Evolutionary conservation across 2,888 invertebrate genomes (phyloP).

Genomic region (Schizotus pectinicornis): DNA sequence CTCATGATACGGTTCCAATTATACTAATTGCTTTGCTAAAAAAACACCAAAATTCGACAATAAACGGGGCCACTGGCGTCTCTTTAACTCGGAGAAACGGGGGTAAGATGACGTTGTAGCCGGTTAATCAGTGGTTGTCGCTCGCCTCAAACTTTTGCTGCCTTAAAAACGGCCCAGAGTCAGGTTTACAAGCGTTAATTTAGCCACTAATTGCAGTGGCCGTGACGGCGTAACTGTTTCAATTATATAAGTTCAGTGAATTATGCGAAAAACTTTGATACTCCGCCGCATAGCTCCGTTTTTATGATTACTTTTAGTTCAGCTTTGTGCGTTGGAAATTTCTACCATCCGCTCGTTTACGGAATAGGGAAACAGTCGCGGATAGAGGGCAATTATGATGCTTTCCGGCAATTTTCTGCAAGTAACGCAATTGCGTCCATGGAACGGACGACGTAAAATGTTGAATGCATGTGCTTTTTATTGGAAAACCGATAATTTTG

Average conservation of each 20-base stretch:
- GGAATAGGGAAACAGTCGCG: not conserved
- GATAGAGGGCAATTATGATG: no score
- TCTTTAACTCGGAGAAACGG: not conserved
- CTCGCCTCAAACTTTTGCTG: slow-evolving; percentile 1
- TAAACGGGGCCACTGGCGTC: not conserved
- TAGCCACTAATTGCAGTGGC: slow-evolving; percentile 49
- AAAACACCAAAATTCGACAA: no score
- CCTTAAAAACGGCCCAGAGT: slow-evolving; percentile 24
- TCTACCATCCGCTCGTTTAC: not conserved
- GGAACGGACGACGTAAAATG: no score
- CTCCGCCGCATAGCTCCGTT: slow-evolving; percentile 21
- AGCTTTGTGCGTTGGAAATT: slow-evolving; percentile 5
- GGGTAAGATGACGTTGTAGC: not conserved
- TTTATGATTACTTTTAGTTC: slow-evolving; percentile 20
- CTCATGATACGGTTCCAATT: no score
- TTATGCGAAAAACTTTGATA: slow-evolving; percentile 49
- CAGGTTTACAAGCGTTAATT: slow-evolving; percentile 49
- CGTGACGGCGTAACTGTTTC: slow-evolving; percentile 48
- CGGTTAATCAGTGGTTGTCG: not conserved
- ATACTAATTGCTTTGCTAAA: no score
- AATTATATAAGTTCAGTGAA: slow-evolving; percentile 50
- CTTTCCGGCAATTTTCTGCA: no score
- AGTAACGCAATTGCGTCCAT: no score
- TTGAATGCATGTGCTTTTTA: no score
- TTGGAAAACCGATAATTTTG: no score